Percentiles rank a stretch among this genome's conserved stretches.
phyloP scores from a whole-genome alignment of 92 coral and sea anemone species.

The Porites rus region DNA sequence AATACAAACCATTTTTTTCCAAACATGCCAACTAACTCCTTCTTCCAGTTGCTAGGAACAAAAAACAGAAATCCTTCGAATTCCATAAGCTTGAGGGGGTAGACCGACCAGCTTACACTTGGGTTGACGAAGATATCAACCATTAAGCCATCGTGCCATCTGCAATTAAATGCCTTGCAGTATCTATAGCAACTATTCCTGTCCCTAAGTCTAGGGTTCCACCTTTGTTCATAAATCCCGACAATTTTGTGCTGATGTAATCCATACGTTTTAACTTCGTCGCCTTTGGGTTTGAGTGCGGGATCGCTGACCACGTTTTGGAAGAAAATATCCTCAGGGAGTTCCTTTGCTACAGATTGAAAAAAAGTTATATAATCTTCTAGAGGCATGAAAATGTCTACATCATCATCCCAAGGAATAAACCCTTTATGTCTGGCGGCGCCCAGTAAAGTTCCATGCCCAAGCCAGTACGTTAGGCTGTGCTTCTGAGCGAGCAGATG shows the following conservation, averaged over 20 bases:
- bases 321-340: slow-evolving; percentile 75
- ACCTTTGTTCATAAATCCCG: slow-evolving; percentile 63
- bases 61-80: slow-evolving; percentile 80
- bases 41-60: slow-evolving; percentile 73
- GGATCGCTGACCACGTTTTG: slow-evolving; percentile 75
- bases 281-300: slow-evolving; percentile 53
- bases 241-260: slow-evolving; percentile 58
- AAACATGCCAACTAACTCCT: slow-evolving; percentile 41
- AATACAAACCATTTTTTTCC: slow-evolving; percentile 62
- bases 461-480: slow-evolving; percentile 70
- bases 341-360: slow-evolving; percentile 60
- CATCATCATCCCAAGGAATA: slow-evolving; percentile 85
- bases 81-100: slow-evolving; percentile 65
- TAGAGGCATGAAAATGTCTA: slow-evolving; percentile 68
- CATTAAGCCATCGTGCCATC: slow-evolving; percentile 79
- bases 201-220: slow-evolving; percentile 76
- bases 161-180: slow-evolving; percentile 57
- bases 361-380: slow-evolving; percentile 71
- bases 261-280: background rate
- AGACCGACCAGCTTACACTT: background rate
- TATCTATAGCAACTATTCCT: slow-evolving; percentile 73
- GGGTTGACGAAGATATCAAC: slow-evolving; percentile 64
- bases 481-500: slow-evolving; percentile 74
- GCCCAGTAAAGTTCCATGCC: slow-evolving; percentile 74
- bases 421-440: slow-evolving; percentile 83